Base-by-base conservation (phyloP, 1,140 invertebrate genomes). In the Leptopilina clavipes region DNA sequence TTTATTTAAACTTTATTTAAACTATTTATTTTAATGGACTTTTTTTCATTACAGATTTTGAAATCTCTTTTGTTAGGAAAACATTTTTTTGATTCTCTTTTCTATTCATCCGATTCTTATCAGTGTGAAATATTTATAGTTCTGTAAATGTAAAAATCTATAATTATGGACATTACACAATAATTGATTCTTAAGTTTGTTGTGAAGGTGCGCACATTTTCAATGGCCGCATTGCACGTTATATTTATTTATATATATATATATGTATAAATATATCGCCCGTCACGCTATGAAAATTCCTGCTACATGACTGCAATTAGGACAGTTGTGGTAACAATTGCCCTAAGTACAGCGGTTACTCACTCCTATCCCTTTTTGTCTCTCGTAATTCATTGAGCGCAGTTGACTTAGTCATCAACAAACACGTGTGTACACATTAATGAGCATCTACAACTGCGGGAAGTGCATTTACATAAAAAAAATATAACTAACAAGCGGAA, bases 351-450 rank as follows among this genome's bases (percentile, higher is more conserved):
- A 31, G 22, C 22, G 25, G 59, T 65, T 65, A 65, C 59, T 65
- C 25, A 31, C 59, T 22, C 59, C 59, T 25, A 65, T 19, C 12
- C 56, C 19, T 40, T 40, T 40, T 40, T 40, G 37, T 65, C 11
- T 31, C 59, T 37, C 59, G 25, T 65, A 65, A 65, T 31, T 65
- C 59, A 65, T 37, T 31, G 25, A 65, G 22, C 22, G 59, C 22
- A 65, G 25, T 65, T 25, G 14, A 65, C 59, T 65, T 31, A 65
- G 25, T 65, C 25, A 37, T 65, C 59, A n/a, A 65, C 59, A 65
- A 65, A 65, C 59, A 65, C 22, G 59, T 65, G 59, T 65, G 59
- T 65, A 65, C 22, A 65, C 22, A 65, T 65, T 65, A 65, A 65
- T 65, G 59, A 65, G 22, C 59, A 65, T 37, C 59, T 65, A 22